Percentiles rank a stretch among this genome's conserved stretches.
Conservation (phyloP, 2,113 vertebrate species). For the Hippocampus zosterae region DNA sequence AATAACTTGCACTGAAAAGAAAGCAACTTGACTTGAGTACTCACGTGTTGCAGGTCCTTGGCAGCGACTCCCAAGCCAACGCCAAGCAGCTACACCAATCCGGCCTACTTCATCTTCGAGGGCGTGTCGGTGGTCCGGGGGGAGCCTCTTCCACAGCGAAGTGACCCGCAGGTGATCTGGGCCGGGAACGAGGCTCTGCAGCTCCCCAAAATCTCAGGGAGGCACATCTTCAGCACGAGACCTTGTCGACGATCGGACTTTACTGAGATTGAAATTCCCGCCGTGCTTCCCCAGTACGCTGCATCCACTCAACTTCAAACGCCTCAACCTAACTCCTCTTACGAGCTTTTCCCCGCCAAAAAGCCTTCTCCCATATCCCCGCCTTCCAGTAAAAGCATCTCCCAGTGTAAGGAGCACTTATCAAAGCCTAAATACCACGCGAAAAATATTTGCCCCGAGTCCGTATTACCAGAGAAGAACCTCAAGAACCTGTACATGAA, state of each 20-base stretch:
- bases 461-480: slow-evolving; percentile 54
- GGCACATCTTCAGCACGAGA: slow-evolving; percentile 50
- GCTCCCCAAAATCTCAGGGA: slow-evolving; percentile 65
- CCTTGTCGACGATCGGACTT: slow-evolving; percentile 70
- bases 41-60: slow-evolving; percentile 50
- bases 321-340: slow-evolving; percentile 59
- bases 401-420: slow-evolving; percentile 53
- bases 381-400: slow-evolving; percentile 34
- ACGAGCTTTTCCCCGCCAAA: slow-evolving; percentile 75
- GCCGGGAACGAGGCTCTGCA: slow-evolving; percentile 67
- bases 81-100: slow-evolving; percentile 78
- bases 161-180: slow-evolving; percentile 63
- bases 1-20: background rate
- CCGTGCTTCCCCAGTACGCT: slow-evolving; percentile 54
- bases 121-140: slow-evolving; percentile 60
- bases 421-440: slow-evolving; percentile 44
- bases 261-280: slow-evolving; percentile 78
- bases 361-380: slow-evolving; percentile 44
- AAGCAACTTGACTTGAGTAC: background rate
- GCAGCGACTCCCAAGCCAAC: slow-evolving; percentile 60
- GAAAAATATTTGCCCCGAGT: slow-evolving; percentile 46
- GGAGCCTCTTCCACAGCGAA: slow-evolving; percentile 40
- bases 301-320: slow-evolving; percentile 44
- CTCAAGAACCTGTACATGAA: slow-evolving; percentile 63
- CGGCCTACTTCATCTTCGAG: slow-evolving; percentile 86